These are phyloP conservation scores for Lanistes nyassanus DNA, from an alignment of 1,140 invertebrate genomes.

Conservation along the genomic window DNA sequence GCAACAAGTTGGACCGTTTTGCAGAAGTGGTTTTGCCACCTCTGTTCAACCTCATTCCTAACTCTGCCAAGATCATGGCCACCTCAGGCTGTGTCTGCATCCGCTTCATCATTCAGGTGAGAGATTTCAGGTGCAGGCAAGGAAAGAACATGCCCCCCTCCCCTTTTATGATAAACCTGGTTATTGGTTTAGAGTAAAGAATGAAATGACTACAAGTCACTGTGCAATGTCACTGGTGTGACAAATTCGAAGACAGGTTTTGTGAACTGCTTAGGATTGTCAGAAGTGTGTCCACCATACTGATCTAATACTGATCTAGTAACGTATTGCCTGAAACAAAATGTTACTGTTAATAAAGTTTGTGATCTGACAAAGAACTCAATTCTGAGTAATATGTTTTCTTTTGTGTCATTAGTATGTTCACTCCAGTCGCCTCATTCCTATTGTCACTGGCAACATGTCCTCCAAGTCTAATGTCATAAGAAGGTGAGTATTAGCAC, in stretches of 20 bases:
- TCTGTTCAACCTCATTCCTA: conserved; percentile 92
- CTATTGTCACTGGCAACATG: conserved; percentile 84
- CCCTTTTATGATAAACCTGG: no score
- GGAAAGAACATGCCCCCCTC: no score
- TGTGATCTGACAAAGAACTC: no score
- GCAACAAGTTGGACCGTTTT: conserved; percentile 86
- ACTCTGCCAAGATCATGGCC: conserved; percentile 96
- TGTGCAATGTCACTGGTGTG: no score
- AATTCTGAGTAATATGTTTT: background rate
- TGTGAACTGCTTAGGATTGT: no score
- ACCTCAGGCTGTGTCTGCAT: conserved; percentile 88
- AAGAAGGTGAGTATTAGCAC: conserved; percentile 72
- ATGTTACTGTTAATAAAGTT: no score
- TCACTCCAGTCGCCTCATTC: conserved; percentile 85
- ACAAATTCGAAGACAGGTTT: no score
- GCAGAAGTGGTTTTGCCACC: conserved; percentile 83
- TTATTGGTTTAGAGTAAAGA: no score
- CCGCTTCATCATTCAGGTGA: conserved; percentile 84
- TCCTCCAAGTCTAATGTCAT: conserved; percentile 92
- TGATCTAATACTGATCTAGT: no score
- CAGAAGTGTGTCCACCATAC: no score
- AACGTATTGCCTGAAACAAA: no score
- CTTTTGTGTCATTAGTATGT: conserved; percentile 72
- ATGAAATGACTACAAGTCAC: no score
- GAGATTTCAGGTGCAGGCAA: background rate